Evolutionary conservation across 2,797 vertebrate genomes (phyloP), one percentile per base, ranked within the genome.

Genomic region (Enteromius paludinosus): DNA sequence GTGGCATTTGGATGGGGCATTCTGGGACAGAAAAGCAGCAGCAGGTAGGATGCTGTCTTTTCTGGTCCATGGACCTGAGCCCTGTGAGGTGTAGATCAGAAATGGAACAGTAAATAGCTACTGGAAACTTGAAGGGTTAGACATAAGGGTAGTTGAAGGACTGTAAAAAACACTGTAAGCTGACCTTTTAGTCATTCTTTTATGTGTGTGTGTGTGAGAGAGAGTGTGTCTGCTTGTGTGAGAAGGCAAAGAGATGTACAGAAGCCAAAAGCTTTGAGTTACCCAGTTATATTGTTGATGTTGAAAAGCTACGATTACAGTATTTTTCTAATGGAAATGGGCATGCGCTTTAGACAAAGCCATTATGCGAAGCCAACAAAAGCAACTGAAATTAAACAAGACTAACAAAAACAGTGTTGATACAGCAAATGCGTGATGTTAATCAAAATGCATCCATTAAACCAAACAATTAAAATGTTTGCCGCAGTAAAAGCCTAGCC

Each of bases 1-100:
- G 87, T 85, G 77, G 85, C 91, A 89, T 90, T 87, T 56, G 87
- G 87, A 83, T 86, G 87, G 74, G 90, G 89, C 86, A 86, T 87
- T 87, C 86, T 87, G 87, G 88, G 92, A 91, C 76, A 77, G 88
- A 86, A 90, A 91, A 91, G 90, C 89, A 88, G 85, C 88, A 85
- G 72, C 30, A 15, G 54, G 78, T 49, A 7, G 77, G 71, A 66
- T 86, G 28, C 18, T 59, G 78, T 49, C n/a, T 64, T 59, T 28
- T 66, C 35, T 61, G 45, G 3, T 15, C 66, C 2, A 1, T 41
- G 35, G 23, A 35, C 62, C 38, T 56, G 47, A 64, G 43, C 23
- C 56, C 28, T 1, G 0, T 65, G 30, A 73, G 43, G 69, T 56
- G 4, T 33, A 33, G 45, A 76, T 75, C 49, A 68, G 35, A 59